Evolutionary conservation across 2,888 invertebrate species (phyloP).

Genomic region (Phaonia tiefii): DNA sequence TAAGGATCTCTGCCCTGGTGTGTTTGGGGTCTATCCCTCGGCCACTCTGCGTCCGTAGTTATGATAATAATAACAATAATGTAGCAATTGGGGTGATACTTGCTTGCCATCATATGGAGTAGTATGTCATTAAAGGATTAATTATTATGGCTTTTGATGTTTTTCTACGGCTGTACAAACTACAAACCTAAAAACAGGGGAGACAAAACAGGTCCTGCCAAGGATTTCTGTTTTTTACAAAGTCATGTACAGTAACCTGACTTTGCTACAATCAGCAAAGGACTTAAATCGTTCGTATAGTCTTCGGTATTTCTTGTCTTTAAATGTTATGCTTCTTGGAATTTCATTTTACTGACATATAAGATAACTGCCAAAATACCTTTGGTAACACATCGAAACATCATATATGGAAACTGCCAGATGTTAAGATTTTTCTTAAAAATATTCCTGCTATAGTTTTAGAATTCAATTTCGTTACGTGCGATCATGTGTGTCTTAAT

Average conservation of each 20-base stretch:
- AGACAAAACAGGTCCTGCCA: constrained; percentile 28
- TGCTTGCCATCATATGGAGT: not conserved
- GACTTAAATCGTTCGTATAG: too few relatives aligned
- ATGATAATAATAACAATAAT: constrained; percentile 33
- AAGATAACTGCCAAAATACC: too few relatives aligned
- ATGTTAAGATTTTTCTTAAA: too few relatives aligned
- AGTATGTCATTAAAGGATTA: constrained; percentile 34
- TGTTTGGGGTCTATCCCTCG: too few relatives aligned
- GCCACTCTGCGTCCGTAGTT: constrained; percentile 5
- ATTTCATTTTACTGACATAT: too few relatives aligned
- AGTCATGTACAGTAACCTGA: not conserved
- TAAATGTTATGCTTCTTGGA: too few relatives aligned
- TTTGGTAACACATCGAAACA: too few relatives aligned
- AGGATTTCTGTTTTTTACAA: not conserved
- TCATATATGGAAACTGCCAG: too few relatives aligned
- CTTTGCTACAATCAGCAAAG: not conserved
- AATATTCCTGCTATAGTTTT: too few relatives aligned
- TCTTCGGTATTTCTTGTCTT: too few relatives aligned
- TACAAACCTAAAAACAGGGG: not conserved
- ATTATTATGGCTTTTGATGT: constrained; percentile 32
- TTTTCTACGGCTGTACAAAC: not conserved
- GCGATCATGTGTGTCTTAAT: too few relatives aligned
- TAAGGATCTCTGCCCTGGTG: constrained; percentile 32
- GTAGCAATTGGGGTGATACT: constrained; percentile 7
- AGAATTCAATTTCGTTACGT: too few relatives aligned